A percentile compares a stretch with the other conserved stretches of the same genome.
Conservation (phyloP, 2,797 vertebrate species). For the Acrocephalus scirpaceus region DNA sequence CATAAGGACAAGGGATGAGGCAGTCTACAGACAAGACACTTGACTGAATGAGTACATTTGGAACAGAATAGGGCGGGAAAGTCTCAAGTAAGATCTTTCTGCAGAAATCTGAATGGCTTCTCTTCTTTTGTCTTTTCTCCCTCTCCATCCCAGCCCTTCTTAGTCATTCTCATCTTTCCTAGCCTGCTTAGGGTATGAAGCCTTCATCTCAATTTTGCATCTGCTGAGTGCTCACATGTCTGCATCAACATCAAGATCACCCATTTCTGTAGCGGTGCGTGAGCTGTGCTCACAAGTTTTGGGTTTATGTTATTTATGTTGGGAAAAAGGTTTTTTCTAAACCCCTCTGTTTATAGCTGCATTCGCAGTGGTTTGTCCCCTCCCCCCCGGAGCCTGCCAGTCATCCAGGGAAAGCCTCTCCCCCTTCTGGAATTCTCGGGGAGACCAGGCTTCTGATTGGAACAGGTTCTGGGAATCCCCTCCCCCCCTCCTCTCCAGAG, state of each 20-base stretch:
- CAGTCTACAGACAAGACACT: neutral
- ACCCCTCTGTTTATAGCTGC: too few relatives aligned
- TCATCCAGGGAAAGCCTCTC: too few relatives aligned
- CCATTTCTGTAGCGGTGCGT: too few relatives aligned
- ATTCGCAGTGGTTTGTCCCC: too few relatives aligned
- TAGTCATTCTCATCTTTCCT: neutral
- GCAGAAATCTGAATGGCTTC: neutral
- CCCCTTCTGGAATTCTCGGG: too few relatives aligned
- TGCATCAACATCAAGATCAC: neutral
- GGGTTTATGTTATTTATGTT: too few relatives aligned
- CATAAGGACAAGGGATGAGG: neutral
- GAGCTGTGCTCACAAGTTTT: too few relatives aligned
- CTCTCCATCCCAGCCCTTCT: neutral
- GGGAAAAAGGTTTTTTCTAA: too few relatives aligned
- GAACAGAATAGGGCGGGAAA: neutral
- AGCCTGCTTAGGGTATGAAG: neutral
- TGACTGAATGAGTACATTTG: neutral
- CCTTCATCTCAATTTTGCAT: neutral
- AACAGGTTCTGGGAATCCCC: too few relatives aligned
- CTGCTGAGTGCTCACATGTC: neutral
- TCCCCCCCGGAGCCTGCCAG: too few relatives aligned
- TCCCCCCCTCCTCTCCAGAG: too few relatives aligned
- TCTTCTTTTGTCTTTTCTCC: neutral
- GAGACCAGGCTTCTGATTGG: too few relatives aligned
- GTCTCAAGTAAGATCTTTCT: neutral